Conservation (phyloP, 1,140 invertebrate species). For the Orussus abietinus region DNA sequence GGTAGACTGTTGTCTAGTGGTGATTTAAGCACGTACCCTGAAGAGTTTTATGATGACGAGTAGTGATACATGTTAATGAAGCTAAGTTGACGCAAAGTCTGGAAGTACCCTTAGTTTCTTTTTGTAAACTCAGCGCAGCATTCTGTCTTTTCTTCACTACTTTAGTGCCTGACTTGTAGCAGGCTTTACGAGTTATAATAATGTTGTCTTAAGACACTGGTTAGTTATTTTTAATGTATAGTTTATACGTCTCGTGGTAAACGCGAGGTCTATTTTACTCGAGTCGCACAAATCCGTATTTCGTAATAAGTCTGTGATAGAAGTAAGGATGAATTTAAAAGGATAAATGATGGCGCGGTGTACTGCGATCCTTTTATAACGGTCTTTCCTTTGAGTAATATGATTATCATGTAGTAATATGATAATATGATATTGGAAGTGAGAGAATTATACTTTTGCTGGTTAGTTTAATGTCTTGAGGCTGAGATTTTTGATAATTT, state of each 20-base stretch:
- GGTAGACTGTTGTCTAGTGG: background rate
- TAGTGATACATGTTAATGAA: background rate
- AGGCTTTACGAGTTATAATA: too few species aligned
- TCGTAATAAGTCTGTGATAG: constrained; percentile 28
- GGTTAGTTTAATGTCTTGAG: too few species aligned
- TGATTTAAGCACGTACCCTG: background rate
- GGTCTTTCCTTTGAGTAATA: too few species aligned
- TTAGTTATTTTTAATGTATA: constrained; percentile 16
- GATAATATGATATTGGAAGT: too few species aligned
- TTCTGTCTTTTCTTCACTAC: constrained; percentile 7
- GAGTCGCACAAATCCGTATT: constrained; percentile 15
- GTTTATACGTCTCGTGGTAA: constrained; percentile 12
- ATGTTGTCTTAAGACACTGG: too few species aligned
- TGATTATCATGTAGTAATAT: too few species aligned
- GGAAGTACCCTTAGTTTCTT: background rate
- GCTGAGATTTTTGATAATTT: too few species aligned
- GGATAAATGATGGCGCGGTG: too few species aligned
- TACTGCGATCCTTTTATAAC: too few species aligned
- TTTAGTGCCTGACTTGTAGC: too few species aligned
- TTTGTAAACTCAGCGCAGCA: background rate
- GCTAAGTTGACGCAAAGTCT: background rate
- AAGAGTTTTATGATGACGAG: background rate
- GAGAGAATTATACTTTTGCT: too few species aligned
- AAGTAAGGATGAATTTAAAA: too few species aligned
- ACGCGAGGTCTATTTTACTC: constrained; percentile 1